These are phyloP conservation scores for Crotalus horridus DNA, from an alignment of 2,113 vertebrate species.

Conservation along the genomic window DNA sequence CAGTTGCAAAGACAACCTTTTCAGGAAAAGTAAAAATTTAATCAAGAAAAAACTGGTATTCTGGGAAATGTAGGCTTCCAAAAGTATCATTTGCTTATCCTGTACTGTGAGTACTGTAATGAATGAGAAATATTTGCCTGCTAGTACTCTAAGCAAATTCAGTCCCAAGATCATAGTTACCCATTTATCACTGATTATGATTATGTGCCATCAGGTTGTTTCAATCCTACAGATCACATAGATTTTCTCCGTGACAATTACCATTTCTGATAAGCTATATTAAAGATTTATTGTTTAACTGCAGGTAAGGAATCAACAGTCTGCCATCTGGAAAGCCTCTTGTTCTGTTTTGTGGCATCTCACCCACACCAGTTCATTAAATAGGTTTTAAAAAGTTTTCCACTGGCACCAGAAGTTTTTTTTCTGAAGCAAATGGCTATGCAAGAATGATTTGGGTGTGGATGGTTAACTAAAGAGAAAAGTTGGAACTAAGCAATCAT, in stretches of 20 bases:
- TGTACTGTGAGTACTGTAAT: neutral
- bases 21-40: neutral
- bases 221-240: neutral
- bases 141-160: neutral
- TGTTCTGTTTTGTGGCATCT: neutral
- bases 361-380: neutral
- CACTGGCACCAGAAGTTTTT: neutral
- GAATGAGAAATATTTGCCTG: neutral
- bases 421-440: neutral
- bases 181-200: neutral
- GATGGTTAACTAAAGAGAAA: neutral
- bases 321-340: neutral
- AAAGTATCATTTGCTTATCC: neutral
- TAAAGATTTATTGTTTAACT: neutral
- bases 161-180: neutral
- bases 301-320: neutral
- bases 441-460: neutral
- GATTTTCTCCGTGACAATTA: neutral
- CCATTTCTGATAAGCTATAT: neutral
- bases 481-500: neutral
- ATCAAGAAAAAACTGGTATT: neutral
- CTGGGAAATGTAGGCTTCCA: neutral
- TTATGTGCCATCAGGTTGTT: neutral
- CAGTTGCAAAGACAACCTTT: neutral
- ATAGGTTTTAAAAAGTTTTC: neutral